Conservation (phyloP, 53 echinoderm and acorn worm species). For the Henricia sp. region DNA sequence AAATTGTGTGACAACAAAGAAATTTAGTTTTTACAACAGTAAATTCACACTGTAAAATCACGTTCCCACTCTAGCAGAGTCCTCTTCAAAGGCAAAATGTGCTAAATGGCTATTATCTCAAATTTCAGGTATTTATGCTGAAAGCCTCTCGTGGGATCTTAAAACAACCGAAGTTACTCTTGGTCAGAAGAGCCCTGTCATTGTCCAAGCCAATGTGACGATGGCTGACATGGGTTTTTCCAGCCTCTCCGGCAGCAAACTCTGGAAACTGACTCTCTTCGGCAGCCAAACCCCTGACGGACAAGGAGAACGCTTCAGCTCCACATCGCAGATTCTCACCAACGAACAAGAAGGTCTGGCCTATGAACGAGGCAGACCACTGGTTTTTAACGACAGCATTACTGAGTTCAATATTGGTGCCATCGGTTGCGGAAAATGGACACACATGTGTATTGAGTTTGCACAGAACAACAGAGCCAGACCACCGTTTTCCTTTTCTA, state of each 20-base stretch:
- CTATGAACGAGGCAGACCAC: neutral
- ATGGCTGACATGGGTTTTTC: conserved; percentile 65
- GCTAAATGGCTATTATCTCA: no score
- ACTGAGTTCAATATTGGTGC: conserved; percentile 46
- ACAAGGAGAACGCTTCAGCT: conserved; percentile 43
- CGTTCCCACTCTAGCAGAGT: no score
- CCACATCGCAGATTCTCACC: conserved; percentile 28
- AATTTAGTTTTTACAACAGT: no score
- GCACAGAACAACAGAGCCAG: conserved; percentile 49
- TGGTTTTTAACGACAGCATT: conserved; percentile 8
- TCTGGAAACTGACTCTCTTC: conserved; percentile 72
- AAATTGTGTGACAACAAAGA: no score
- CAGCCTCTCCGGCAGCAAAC: conserved; percentile 55
- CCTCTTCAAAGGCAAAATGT: no score
- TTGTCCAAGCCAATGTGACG: conserved; percentile 63
- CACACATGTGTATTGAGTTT: conserved; percentile 66
- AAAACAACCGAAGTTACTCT: conserved; percentile 69
- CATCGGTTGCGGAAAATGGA: conserved; percentile 48
- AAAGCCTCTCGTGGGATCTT: conserved; percentile 68
- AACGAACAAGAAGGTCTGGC: conserved; percentile 1
- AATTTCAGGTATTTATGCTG: conserved; percentile 70
- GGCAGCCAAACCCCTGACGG: conserved; percentile 58
- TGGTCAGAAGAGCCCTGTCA: conserved; percentile 67
- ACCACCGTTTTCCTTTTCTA: conserved; percentile 65
- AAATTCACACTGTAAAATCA: no score